Percentiles rank a stretch among this genome's conserved stretches.
These are phyloP conservation scores for Sternarchorhynchus goeldii DNA, from an alignment of 2,797 vertebrate genomes.

Conservation along the genomic window DNA sequence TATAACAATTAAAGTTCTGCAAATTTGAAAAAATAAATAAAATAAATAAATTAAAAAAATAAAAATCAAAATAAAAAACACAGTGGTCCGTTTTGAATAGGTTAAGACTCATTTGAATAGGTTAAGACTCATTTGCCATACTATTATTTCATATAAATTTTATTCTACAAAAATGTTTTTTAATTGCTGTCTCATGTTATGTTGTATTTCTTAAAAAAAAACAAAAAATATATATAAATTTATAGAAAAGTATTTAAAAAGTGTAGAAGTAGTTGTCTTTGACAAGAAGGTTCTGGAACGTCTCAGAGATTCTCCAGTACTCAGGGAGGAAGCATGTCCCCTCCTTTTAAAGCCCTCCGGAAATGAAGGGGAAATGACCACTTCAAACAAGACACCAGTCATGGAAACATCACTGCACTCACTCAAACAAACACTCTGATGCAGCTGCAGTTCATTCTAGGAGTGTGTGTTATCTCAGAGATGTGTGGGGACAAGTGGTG, in stretches of 20 bases:
- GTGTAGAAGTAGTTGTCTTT: conserved; percentile 22
- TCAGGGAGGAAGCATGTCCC: conserved; percentile 42
- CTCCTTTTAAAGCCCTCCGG: conserved; percentile 47
- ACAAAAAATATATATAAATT: neutral
- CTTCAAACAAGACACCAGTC: conserved; percentile 43
- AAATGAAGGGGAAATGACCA: conserved; percentile 43
- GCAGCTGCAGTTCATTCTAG: neutral
- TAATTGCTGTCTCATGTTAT: no score
- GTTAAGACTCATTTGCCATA: no score
- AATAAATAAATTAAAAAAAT: no score
- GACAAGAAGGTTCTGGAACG: conserved; percentile 37
- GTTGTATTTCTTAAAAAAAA: neutral
- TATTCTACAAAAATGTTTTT: no score
- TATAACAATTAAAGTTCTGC: no score
- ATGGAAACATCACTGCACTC: conserved; percentile 36
- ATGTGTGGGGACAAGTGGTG: conserved; percentile 12
- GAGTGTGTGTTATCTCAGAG: conserved; percentile 25
- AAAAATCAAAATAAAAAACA: no score
- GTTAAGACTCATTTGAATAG: no score
- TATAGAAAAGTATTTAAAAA: conserved; percentile 13
- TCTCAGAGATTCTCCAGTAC: conserved; percentile 38
- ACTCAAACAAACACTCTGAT: conserved; percentile 45
- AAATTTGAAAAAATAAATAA: no score
- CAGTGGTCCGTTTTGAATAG: no score
- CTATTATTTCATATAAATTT: no score